Evolutionary conservation across 2,888 invertebrate species (phyloP).

Genomic region (Acanthosepion pharaonis): DNA sequence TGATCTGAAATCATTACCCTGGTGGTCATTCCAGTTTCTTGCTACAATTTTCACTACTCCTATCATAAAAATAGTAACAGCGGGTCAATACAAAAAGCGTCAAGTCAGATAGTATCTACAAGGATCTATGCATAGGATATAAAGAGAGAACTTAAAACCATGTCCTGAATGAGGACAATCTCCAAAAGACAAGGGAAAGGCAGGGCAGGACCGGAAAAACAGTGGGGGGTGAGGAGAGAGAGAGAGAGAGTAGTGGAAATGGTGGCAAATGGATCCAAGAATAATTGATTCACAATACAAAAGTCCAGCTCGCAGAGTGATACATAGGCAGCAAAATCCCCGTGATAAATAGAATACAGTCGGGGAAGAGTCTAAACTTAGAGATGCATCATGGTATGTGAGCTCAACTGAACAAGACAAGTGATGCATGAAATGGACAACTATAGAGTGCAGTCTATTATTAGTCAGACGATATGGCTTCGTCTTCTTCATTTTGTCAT

Average conservation of each 20-base stretch:
- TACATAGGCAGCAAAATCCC: slow-evolving; percentile 18
- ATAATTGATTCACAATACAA: slow-evolving; percentile 23
- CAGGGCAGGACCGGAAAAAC: not conserved
- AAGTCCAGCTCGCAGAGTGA: not conserved
- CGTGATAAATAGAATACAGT: not conserved
- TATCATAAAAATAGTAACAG: not conserved
- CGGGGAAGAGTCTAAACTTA: not conserved
- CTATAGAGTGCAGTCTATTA: slow-evolving; percentile 22
- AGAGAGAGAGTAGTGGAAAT: not conserved
- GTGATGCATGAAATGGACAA: slow-evolving; percentile 6
- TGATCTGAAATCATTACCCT: not conserved
- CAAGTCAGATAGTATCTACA: not conserved
- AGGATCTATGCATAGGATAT: not conserved
- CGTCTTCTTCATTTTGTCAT: not conserved
- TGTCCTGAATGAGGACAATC: not conserved
- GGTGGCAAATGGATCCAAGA: not conserved
- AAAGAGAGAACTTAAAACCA: not conserved
- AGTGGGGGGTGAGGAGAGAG: not conserved
- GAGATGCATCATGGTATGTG: not conserved
- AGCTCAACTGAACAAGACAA: slow-evolving; percentile 22
- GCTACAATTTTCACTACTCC: not conserved
- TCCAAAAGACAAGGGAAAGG: not conserved
- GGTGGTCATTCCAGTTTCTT: not conserved
- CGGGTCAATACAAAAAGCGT: too few relatives aligned
- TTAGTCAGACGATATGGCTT: not conserved